phyloP scores from a whole-genome alignment of 2,888 invertebrate genomes.

The Hyposoter dolosus region DNA sequence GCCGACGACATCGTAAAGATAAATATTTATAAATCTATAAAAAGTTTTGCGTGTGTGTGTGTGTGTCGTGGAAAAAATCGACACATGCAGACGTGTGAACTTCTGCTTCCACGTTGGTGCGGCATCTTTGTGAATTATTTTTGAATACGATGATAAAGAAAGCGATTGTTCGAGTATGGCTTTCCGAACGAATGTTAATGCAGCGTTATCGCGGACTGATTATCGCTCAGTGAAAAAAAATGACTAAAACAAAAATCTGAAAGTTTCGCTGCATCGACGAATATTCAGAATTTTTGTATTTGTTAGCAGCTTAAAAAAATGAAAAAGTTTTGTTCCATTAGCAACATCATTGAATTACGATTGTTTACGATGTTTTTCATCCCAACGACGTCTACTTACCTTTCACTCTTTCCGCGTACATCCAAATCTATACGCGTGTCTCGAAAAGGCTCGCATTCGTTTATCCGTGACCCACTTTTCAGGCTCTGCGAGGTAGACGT shows the following conservation, averaged over 20 bases:
- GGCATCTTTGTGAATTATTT: constrained; percentile 22
- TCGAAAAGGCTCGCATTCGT: constrained; percentile 45
- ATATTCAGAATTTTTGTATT: not conserved
- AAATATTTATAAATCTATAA: not conserved
- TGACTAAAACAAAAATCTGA: not conserved
- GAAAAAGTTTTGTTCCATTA: not conserved
- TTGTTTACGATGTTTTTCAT: not conserved
- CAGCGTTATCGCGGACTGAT: not conserved
- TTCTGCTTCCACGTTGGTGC: not conserved
- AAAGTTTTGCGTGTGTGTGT: not conserved
- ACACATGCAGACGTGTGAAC: not conserved
- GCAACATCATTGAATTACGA: not conserved
- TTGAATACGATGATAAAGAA: not conserved
- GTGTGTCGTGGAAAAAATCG: not conserved
- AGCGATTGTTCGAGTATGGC: not conserved
- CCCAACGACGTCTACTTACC: not conserved
- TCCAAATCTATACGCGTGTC: constrained; percentile 29
- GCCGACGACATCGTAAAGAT: constrained; percentile 48
- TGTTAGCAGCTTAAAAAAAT: not conserved
- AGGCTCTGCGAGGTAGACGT: constrained; percentile 31
- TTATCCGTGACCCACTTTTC: constrained; percentile 71
- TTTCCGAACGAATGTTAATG: not conserved
- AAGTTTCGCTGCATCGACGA: not conserved
- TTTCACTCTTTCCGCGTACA: constrained; percentile 6
- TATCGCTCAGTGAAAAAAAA: not conserved